Evolutionary conservation across 2,113 vertebrate genomes (phyloP).

Genomic region (Antechinus flavipes): DNA sequence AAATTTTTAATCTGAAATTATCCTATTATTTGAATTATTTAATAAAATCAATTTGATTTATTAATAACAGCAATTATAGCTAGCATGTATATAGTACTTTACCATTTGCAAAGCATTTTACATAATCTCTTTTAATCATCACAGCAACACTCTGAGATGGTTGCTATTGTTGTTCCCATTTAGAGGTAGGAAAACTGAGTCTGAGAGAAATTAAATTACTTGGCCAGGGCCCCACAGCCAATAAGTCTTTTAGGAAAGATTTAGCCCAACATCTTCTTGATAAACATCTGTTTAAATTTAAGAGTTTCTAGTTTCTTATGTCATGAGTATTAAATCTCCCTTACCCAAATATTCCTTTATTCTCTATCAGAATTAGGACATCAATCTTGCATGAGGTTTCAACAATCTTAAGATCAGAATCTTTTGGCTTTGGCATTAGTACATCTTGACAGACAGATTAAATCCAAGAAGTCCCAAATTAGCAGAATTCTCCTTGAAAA

Average conservation of each 20-base stretch:
- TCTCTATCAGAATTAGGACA: not conserved
- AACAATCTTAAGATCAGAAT: not conserved
- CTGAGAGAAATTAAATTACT: no score
- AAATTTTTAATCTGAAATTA: not conserved
- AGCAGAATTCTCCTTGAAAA: not conserved
- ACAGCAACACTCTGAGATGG: not conserved
- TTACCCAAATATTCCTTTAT: not conserved
- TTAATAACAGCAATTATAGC: not conserved
- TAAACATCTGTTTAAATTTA: not conserved
- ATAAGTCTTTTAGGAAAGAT: not conserved
- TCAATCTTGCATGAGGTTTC: not conserved
- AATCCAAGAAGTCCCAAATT: not conserved
- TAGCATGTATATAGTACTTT: not conserved
- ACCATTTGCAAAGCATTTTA: not conserved
- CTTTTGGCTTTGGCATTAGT: not conserved
- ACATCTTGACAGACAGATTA: not conserved
- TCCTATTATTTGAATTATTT: not conserved
- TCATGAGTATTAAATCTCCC: not conserved
- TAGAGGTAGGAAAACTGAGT: not conserved
- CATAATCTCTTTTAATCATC: not conserved
- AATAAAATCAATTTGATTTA: not conserved
- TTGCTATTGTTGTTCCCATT: not conserved
- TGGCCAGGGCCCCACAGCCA: not conserved
- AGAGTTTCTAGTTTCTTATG: not conserved
- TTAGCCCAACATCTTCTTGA: not conserved